phyloP scores from a whole-genome alignment of 2,113 vertebrate species.

The Hemibagrus wyckioides region DNA sequence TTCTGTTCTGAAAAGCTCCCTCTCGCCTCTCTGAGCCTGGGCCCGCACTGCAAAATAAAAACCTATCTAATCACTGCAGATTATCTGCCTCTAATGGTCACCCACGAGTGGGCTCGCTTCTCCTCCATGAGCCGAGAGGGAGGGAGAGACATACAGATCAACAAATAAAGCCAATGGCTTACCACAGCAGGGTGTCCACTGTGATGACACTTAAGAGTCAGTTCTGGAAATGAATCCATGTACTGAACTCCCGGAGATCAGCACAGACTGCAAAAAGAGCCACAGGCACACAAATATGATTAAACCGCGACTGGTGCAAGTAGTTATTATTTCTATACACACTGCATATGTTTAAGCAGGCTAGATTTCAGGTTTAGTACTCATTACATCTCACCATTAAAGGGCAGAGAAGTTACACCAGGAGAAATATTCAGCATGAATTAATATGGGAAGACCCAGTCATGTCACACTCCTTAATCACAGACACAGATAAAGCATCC shows the following conservation, averaged over 20 bases:
- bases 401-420: constrained; percentile 8
- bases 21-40: constrained; percentile 35
- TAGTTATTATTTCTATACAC: constrained; percentile 19
- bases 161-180: constrained; percentile 60
- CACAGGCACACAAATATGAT: constrained; percentile 35
- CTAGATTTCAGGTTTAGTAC: constrained; percentile 22
- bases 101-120: constrained; percentile 51
- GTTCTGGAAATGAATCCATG: constrained; percentile 57
- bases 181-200: constrained; percentile 48
- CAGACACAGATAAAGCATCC: neutral
- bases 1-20: constrained; percentile 52
- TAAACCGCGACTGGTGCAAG: constrained; percentile 5
- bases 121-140: constrained; percentile 45
- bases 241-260: constrained; percentile 45
- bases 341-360: constrained; percentile 4
- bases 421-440: constrained; percentile 13
- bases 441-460: constrained; percentile 14
- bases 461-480: neutral
- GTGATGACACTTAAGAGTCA: constrained; percentile 50
- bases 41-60: constrained; percentile 46
- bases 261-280: constrained; percentile 42
- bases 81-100: constrained; percentile 60
- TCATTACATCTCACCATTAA: neutral
- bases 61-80: constrained; percentile 62
- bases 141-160: constrained; percentile 69